These are phyloP conservation scores for Eupithecia dodoneata DNA, from an alignment of 2,888 invertebrate species.

Conservation along the genomic window DNA sequence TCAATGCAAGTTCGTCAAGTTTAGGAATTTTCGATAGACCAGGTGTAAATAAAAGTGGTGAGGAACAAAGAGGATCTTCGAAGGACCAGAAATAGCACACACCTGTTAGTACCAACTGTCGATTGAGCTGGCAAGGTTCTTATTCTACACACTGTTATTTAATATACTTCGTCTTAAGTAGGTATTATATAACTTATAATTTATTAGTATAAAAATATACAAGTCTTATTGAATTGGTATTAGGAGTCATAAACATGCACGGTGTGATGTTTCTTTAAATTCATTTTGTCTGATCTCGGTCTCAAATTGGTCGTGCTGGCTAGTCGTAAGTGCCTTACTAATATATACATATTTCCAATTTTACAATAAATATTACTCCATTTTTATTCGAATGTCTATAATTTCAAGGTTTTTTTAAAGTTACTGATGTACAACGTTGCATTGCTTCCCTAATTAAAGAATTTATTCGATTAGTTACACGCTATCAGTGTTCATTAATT, in stretches of 20 bases:
- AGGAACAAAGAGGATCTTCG: conserved; percentile 15
- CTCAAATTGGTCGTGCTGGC: too few species aligned
- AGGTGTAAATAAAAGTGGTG: background rate
- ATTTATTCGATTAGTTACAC: background rate
- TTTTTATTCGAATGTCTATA: background rate
- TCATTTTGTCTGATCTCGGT: too few species aligned
- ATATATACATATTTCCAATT: too few species aligned
- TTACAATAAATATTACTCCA: background rate
- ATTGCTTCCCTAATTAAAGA: background rate
- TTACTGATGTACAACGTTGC: background rate
- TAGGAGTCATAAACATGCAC: background rate
- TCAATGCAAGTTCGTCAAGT: background rate
- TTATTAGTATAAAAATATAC: too few species aligned
- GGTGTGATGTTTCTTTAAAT: background rate
- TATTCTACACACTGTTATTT: background rate
- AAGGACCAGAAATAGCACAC: conserved; percentile 42
- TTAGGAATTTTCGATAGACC: conserved; percentile 14
- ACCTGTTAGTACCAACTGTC: conserved; percentile 44
- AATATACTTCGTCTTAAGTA: too few species aligned
- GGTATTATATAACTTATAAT: too few species aligned
- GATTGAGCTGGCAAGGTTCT: background rate
- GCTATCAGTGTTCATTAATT: conserved; percentile 18
- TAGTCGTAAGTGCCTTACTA: too few species aligned
- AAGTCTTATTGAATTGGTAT: background rate
- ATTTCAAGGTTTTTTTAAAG: conserved; percentile 6